Base-by-base conservation (phyloP, 2,888 invertebrate genomes). In the Cataglyphis albicans region DNA sequence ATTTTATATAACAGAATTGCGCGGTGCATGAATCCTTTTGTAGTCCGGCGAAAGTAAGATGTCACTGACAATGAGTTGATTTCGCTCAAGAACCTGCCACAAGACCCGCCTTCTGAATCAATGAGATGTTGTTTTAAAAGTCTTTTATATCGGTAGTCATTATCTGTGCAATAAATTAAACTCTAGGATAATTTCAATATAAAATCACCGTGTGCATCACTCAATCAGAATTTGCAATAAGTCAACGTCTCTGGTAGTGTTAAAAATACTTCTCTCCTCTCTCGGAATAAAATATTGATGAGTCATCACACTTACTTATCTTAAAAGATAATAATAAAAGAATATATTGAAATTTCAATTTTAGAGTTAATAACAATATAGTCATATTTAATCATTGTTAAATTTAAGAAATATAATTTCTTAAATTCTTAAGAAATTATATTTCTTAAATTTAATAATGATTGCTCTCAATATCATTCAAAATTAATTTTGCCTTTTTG, bases 1-100 rank as follows among this genome's bases (percentile, higher is more conserved):
- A 70, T 82, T 83, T 88, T 83, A 80, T 81, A 86, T 85, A 82
- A 86, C 78, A 80, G 82, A 82, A 83, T 86, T 59, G 72, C 52
- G 59, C 25, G 57, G 41, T 78, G 78, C 78, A 70, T 78, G 57
- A 44, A 78, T 81, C 44, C 65, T 67, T 57, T 67, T 65, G 55
- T 64, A 65, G 57, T 57, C 82, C 21, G 64, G 73, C 81, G 63
- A 81, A 75, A 78, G 78, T 80, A 35, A 80, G 18, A 72, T 52
- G n/a, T 2, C n/a, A 52, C 52, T 35, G 35, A 35, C 35, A 32
- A 59, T 44, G 12, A 59, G 25, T 80, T 52, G 59, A 80, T 72
- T 80, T 61, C n/a, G 59, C 35, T 72, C 35, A 9, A 38, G 21
- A 72, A 59, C n/a, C n/a, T 29, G n/a, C 18, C 44, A 21, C 35